phyloP scores from a whole-genome alignment of 2,797 vertebrate genomes.

The Jordanella pulchra region DNA sequence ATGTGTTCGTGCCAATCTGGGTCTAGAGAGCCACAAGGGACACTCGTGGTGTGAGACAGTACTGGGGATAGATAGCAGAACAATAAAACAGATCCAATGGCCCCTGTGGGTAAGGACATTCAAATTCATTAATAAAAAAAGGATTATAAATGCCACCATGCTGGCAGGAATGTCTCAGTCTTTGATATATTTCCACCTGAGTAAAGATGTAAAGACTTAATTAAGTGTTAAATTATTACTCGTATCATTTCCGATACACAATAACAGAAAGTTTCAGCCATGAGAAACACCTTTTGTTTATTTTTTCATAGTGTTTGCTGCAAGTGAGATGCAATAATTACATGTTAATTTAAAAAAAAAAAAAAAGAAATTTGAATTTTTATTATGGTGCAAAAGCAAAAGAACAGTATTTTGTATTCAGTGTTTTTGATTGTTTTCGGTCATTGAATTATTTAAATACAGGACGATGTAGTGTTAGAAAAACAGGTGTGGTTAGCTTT shows the following conservation, averaged over 20 bases:
- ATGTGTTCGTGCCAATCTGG: conserved; percentile 62
- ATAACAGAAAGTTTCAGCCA: conserved; percentile 12
- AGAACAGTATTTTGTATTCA: background rate
- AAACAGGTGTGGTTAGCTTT: background rate
- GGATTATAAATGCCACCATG: conserved; percentile 57
- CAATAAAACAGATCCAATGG: conserved; percentile 24
- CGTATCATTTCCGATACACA: conserved; percentile 16
- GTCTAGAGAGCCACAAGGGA: conserved; percentile 64
- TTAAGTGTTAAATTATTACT: conserved; percentile 39
- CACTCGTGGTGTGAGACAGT: conserved; percentile 40
- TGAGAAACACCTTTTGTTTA: conserved; percentile 20
- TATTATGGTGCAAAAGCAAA: background rate
- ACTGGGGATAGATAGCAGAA: conserved; percentile 44
- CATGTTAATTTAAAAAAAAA: background rate
- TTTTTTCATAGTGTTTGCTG: conserved; percentile 13
- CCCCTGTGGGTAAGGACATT: conserved; percentile 24
- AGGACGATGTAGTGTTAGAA: background rate
- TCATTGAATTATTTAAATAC: background rate
- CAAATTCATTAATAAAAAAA: conserved; percentile 45
- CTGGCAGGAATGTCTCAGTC: conserved; percentile 42
- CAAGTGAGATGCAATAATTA: background rate
- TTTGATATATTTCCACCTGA: conserved; percentile 41
- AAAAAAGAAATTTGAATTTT: background rate
- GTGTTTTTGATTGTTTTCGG: background rate
- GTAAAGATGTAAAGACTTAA: conserved; percentile 43